A percentile compares a stretch with the other conserved stretches of the same genome.
Evolutionary conservation across 2,888 invertebrate species (phyloP).

Genomic region (Ophraella communa): DNA sequence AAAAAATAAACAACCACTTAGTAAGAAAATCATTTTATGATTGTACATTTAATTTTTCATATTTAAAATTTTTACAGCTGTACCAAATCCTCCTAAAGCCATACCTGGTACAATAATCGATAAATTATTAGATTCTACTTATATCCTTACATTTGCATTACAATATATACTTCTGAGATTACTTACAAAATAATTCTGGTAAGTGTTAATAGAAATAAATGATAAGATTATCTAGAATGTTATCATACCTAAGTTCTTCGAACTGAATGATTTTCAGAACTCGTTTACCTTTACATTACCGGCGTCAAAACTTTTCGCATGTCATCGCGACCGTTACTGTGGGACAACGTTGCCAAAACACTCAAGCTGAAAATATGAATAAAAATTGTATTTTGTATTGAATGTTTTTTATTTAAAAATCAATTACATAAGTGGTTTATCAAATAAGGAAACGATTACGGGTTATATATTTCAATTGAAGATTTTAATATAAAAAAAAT

Average conservation of each 20-base stretch:
- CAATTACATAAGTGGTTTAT: no score
- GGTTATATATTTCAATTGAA: no score
- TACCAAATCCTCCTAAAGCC: background rate
- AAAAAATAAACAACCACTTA: no score
- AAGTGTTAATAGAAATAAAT: background rate
- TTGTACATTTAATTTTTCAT: background rate
- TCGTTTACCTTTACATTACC: background rate
- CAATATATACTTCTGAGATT: background rate
- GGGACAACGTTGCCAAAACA: background rate
- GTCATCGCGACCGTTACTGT: conserved; percentile 6
- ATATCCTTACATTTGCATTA: background rate
- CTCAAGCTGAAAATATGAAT: background rate
- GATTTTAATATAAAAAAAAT: no score
- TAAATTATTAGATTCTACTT: no score
- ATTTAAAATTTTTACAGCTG: background rate
- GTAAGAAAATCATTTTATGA: no score
- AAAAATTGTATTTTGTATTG: no score
- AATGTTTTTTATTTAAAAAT: no score
- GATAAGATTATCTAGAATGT: background rate
- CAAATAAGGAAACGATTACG: no score
- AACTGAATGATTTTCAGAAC: background rate
- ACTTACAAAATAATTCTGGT: background rate
- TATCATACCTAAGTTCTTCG: background rate
- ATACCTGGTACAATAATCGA: background rate
- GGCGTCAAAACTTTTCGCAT: conserved; percentile 3